These are phyloP conservation scores for Berghia stephanieae DNA, from an alignment of 1,140 invertebrate genomes.

Conservation along the genomic window DNA sequence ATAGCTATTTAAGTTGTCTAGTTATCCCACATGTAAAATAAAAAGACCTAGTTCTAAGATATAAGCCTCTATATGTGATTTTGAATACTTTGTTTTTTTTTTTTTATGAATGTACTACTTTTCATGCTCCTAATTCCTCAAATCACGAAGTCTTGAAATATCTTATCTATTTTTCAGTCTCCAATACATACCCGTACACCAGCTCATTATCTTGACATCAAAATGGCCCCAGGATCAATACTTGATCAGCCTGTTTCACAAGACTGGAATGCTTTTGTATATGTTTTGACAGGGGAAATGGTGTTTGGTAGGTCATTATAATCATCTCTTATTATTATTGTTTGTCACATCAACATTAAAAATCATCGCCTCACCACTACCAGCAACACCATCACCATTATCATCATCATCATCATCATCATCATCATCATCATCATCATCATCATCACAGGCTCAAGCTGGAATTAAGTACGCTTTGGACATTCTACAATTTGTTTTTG, in stretches of 20 bases:
- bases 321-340: no score
- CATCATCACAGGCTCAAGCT: no score
- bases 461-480: no score
- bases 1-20: background rate
- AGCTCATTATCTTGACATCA: constrained; percentile 65
- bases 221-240: constrained; percentile 51
- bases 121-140: background rate
- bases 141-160: background rate
- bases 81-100: background rate
- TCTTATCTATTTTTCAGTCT: constrained; percentile 52
- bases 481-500: no score
- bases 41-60: background rate
- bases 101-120: background rate
- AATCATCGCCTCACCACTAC: background rate
- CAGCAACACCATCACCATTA: no score
- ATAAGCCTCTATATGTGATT: no score
- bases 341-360: background rate
- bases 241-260: constrained; percentile 57
- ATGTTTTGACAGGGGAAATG: constrained; percentile 59
- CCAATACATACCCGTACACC: constrained; percentile 66
- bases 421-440: no score
- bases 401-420: no score
- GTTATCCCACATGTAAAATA: background rate
- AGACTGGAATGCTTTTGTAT: constrained; percentile 65
- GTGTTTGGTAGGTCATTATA: constrained; percentile 53